Conservation (phyloP, 2,888 invertebrate species). For the Drosophila nigricruria region DNA sequence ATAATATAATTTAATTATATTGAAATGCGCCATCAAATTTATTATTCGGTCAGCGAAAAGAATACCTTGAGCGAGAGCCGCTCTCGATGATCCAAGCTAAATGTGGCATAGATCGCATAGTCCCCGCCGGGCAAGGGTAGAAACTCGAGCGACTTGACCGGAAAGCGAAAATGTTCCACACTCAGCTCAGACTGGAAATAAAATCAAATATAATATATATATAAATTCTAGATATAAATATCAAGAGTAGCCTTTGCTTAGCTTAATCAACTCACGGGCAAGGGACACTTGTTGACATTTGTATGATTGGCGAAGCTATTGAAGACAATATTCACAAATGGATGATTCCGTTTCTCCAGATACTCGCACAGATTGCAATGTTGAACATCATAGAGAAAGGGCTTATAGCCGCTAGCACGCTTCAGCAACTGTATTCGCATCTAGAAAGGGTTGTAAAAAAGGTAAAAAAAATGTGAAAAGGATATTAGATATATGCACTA, state of each 20-base stretch:
- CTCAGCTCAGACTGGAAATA: conserved; percentile 47
- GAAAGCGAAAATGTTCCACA: conserved; percentile 66
- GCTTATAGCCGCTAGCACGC: conserved; percentile 75
- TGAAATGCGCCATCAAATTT: conserved; percentile 7
- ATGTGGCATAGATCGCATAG: conserved; percentile 67
- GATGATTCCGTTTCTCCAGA: conserved; percentile 75
- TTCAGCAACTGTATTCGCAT: conserved; percentile 73
- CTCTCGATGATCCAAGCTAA: conserved; percentile 45
- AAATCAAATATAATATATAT: not conserved
- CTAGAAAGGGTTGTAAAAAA: conserved; percentile 24
- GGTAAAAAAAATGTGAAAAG: no score
- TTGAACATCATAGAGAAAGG: conserved; percentile 67
- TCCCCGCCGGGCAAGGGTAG: conserved; percentile 70
- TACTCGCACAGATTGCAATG: conserved; percentile 68
- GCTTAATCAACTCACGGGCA: conserved; percentile 40
- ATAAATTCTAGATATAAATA: not conserved
- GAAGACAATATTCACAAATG: conserved; percentile 69
- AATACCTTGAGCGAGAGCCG: conserved; percentile 56
- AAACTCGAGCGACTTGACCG: conserved; percentile 52
- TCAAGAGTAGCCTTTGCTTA: not conserved
- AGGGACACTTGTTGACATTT: conserved; percentile 62
- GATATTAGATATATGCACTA: no score
- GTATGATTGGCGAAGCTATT: conserved; percentile 59
- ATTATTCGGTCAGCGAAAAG: conserved; percentile 62
- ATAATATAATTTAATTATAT: conserved; percentile 29